Conservation (phyloP, 2,797 vertebrate species). For the Intellagama lesueurii region DNA sequence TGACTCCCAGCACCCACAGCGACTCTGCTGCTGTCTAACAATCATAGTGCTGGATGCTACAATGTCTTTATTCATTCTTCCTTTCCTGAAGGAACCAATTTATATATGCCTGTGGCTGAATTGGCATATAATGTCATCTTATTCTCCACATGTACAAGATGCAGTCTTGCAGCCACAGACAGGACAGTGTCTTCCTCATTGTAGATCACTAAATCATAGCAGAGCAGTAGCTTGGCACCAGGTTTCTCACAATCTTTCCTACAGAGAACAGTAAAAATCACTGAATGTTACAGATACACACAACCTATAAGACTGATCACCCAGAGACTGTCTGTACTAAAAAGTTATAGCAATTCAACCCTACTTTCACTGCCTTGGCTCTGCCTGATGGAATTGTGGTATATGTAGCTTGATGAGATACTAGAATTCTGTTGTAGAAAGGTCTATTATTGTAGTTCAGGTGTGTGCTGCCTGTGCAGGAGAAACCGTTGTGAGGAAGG, state of each 20-base stretch:
- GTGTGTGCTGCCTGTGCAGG: too few species aligned
- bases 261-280: not conserved
- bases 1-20: not conserved
- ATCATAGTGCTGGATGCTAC: not conserved
- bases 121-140: not conserved
- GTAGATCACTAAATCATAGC: not conserved
- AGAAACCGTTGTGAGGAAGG: too few species aligned
- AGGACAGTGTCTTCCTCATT: not conserved
- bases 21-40: not conserved
- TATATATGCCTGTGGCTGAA: too few species aligned
- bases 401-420: too few species aligned
- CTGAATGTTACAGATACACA: not conserved
- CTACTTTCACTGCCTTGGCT: too few species aligned
- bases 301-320: too few species aligned
- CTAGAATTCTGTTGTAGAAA: too few species aligned
- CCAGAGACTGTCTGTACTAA: too few species aligned
- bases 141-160: not conserved
- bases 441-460: too few species aligned
- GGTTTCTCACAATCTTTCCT: not conserved
- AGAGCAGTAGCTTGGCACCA: too few species aligned
- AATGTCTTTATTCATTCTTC: not conserved
- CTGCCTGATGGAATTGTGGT: too few species aligned
- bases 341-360: too few species aligned
- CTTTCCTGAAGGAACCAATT: not conserved
- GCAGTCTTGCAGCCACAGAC: not conserved